These are phyloP conservation scores for Acanthacorydalis orientalis DNA, from an alignment of 2,888 invertebrate species.

Conservation along the genomic window DNA sequence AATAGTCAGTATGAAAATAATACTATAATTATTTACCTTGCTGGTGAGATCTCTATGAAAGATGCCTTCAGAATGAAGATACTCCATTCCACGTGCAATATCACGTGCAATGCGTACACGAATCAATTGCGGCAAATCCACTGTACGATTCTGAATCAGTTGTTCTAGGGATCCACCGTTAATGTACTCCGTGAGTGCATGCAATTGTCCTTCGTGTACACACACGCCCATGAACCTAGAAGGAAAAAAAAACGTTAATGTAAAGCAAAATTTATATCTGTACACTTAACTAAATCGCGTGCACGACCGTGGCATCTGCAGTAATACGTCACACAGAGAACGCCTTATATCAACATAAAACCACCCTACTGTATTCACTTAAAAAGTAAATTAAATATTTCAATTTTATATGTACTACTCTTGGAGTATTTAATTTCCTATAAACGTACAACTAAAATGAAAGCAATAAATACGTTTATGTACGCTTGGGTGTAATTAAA, in stretches of 20 bases:
- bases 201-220: constrained; percentile 89
- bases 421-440: no score
- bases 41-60: constrained; percentile 94
- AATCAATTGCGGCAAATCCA: constrained; percentile 57
- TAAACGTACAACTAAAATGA: no score
- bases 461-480: no score
- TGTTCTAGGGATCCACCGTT: constrained; percentile 89
- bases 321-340: no score
- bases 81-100: constrained; percentile 81
- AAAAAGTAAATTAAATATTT: no score
- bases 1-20: no score
- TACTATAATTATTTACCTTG: constrained; percentile 41
- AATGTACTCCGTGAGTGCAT: constrained; percentile 91
- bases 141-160: constrained; percentile 58
- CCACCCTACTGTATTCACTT: no score
- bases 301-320: no score
- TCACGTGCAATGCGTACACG: constrained; percentile 75
- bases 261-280: background rate
- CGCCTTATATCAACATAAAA: no score
- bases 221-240: constrained; percentile 88
- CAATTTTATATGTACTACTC: no score
- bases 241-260: constrained; percentile 11
- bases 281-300: no score
- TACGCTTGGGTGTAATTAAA: no score
- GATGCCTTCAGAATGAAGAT: constrained; percentile 80